Evolutionary conservation across 2,113 vertebrate species (phyloP).

Genomic region (Anhinga anhinga): DNA sequence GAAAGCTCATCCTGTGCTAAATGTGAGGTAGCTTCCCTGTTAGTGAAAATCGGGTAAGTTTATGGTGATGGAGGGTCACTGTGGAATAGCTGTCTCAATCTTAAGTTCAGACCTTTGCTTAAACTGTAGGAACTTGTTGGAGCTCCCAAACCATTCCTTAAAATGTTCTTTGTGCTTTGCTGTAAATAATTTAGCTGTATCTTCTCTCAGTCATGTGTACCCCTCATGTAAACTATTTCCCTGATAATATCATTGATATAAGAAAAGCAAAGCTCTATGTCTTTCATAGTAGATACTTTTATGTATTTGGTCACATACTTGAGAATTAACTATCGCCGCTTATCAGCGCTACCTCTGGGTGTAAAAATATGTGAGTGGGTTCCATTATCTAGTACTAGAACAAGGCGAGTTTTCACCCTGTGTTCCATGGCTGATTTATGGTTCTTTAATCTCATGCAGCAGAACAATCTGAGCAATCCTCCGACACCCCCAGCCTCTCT

Average conservation of each 20-base stretch:
- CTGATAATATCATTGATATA: rapidly evolving
- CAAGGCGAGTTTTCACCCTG: background rate
- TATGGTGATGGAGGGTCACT: background rate
- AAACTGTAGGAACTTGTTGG: background rate
- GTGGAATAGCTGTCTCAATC: background rate
- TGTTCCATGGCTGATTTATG: constrained; percentile 10
- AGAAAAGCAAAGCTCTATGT: background rate
- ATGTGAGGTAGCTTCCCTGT: background rate
- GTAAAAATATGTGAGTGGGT: background rate
- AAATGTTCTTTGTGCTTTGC: background rate
- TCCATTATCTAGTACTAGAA: background rate
- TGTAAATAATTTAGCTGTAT: background rate
- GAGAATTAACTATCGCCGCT: background rate
- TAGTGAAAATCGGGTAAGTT: rapidly evolving
- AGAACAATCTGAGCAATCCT: constrained; percentile 98
- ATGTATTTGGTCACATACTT: background rate
- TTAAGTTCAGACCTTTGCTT: background rate
- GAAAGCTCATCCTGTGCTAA: background rate
- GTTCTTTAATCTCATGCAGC: constrained; percentile 75
- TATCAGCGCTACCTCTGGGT: background rate
- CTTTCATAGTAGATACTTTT: background rate
- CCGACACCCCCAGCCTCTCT: constrained; percentile 96
- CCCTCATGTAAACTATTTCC: background rate
- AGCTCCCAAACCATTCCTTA: background rate
- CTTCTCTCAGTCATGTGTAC: background rate